A percentile compares a stretch with the other conserved stretches of the same genome.
phyloP scores from a whole-genome alignment of 2,113 vertebrate species.

The Rhinolophus sinicus region DNA sequence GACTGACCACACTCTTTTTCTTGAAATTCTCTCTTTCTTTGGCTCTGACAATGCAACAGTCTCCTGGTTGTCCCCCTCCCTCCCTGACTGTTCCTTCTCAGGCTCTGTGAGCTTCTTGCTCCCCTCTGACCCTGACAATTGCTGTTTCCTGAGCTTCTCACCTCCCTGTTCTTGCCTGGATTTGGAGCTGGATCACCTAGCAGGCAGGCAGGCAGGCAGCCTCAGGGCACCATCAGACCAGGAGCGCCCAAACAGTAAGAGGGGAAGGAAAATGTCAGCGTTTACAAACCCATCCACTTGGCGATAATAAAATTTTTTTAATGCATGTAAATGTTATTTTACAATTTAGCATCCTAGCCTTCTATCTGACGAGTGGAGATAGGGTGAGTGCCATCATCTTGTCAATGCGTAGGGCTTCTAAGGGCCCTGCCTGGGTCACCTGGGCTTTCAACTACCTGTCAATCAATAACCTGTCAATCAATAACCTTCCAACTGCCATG shows the following conservation, averaged over 20 bases:
- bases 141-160: neutral
- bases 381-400: neutral
- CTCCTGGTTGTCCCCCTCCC: neutral
- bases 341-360: neutral
- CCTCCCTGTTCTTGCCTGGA: neutral
- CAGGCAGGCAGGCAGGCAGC: neutral
- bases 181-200: neutral
- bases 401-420: neutral
- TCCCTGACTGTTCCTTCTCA: neutral
- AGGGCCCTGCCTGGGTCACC: neutral
- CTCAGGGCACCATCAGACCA: neutral
- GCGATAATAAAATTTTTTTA: neutral
- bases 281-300: neutral
- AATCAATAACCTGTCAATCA: neutral
- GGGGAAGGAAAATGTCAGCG: neutral
- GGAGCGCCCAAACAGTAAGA: neutral
- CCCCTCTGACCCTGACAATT: neutral
- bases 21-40: neutral
- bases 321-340: neutral
- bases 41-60: neutral
- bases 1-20: neutral
- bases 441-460: neutral
- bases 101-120: neutral
- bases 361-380: accelerated
- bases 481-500: neutral